Evolutionary conservation across 1,140 invertebrate species (phyloP), one percentile per base, ranked within the genome.

Genomic region (Drosophila nigromelanica): DNA sequence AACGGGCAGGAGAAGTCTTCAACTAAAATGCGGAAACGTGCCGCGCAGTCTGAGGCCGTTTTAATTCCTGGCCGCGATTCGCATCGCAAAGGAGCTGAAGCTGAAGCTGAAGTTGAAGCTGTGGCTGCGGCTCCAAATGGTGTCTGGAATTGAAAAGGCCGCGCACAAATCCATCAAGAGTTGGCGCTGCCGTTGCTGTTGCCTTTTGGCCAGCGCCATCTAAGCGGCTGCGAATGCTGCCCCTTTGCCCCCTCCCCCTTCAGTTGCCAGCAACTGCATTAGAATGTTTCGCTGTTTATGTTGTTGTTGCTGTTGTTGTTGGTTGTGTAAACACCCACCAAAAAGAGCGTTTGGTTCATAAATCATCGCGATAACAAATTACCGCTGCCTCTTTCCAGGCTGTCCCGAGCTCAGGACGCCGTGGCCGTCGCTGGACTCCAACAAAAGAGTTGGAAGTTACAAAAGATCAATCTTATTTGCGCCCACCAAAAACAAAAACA

Each of bases 351-450:
- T 71, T 89, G 74, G 86, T 90, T 90, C 86, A 90, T 90, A 90
- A 90, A 90, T 90, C 86, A 90, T 90, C 86, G 78, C 73, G 86
- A 90, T 90, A 90, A 80, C 87, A 90, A 90, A 90, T 90, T 90
- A 82, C 86, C 86, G 86, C 86, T 90, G 81, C 86, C 51, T 54
- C 15, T 35, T 55, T 43, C 54, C 8, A 58, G 27, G 6, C 54
- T 40, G 54, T 24, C 54, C 27, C 10, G 24, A 35, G 45, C 45
- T 54, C 27, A 67, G 62, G 55, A 58, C 35, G 14, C 24, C 30
- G 52, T 12, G 12, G 30, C 42, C 14, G 10, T 43, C 43, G 24
- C 30, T 48, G 56, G 39, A 51, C 48, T 47, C 56, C 60, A 85
- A 80, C 73, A 80, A 76, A 81, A 85, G 71, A 86, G 62, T 72